Base-by-base conservation (phyloP, 2,797 vertebrate genomes). In the Sternarchorhynchus goeldii region DNA sequence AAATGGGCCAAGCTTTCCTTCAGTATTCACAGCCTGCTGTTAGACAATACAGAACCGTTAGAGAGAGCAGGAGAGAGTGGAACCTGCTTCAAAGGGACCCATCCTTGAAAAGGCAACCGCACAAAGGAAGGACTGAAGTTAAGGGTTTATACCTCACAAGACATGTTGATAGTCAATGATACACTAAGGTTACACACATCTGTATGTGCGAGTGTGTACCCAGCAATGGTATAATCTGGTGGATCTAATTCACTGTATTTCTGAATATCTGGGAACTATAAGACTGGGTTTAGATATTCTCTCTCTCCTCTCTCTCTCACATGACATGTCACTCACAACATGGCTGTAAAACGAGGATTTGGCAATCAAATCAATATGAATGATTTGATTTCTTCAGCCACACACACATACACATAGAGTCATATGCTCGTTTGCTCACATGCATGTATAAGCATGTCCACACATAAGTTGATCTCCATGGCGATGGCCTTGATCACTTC, bases 301-400 rank as follows among this genome's bases (percentile, higher is more conserved):
- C 78, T 89, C 84, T 85, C 57, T 80, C 86, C 41, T 77, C 67
- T 29, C n/a, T 64, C 58, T 69, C 65, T 66, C 56, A 62, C 50
- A 8, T 69, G 72, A 65, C 17, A 53, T 39, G 82, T 84, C 82
- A 83, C 78, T 81, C 76, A 82, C 32, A 41, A 31, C 18, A 25
- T 64, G 66, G 77, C 71, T 77, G 77, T 82, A 81, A 85, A 80
- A 82, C 69, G 66, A 4, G 72, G 67, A 70, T 70, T 73, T 59
- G 73, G 67, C 75, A 62, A 85, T 85, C 84, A 83, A 78, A 85
- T 85, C 84, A 83, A 80, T 83, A 80, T 45, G 60, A 72, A 60
- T 72, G 63, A 64, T 77, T 57, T 41, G 67, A 58, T 73, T 80
- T 77, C 31, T 17, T 14, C 25, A 62, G 4, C 20, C 34, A 8